phyloP scores from a whole-genome alignment of 2,888 invertebrate species.

The Romanomermis culicivorax region DNA sequence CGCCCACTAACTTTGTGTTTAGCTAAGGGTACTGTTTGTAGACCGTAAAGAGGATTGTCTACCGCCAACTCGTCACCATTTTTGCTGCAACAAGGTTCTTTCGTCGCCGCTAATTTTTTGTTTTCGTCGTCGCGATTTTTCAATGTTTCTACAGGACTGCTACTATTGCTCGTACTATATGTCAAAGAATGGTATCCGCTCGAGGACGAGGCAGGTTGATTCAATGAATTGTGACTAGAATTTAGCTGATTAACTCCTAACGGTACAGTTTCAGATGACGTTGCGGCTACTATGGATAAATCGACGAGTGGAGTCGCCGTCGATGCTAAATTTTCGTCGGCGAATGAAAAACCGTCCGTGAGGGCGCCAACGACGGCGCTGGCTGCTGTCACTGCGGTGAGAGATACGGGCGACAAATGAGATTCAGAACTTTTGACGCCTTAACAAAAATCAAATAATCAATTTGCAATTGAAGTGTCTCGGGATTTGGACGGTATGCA shows the following conservation, averaged over 20 bases:
- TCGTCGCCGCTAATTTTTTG: neutral
- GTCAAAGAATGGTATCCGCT: constrained; percentile 22
- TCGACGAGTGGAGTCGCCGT: neutral
- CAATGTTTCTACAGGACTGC: constrained; percentile 1
- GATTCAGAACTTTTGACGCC: too few species aligned
- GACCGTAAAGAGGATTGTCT: constrained; percentile 11
- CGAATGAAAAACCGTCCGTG: neutral
- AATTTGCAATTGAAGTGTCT: too few species aligned
- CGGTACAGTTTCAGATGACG: neutral
- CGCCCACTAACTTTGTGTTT: constrained; percentile 1
- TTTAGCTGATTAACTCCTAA: constrained; percentile 2
- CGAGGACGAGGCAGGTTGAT: neutral
- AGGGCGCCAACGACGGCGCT: neutral
- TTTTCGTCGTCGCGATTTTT: neutral
- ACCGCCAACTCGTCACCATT: constrained; percentile 4
- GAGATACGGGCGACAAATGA: too few species aligned
- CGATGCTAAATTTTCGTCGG: neutral
- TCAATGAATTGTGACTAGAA: constrained; percentile 9
- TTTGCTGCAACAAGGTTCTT: constrained; percentile 2
- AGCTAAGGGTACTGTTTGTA: constrained; percentile 8
- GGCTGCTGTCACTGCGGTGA: neutral
- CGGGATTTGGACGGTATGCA: too few species aligned
- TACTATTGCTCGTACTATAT: constrained; percentile 11
- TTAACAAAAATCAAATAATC: too few species aligned
- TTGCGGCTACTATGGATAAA: neutral